These are phyloP conservation scores for Grapholita molesta DNA, from an alignment of 1,140 invertebrate genomes.

Conservation along the genomic window DNA sequence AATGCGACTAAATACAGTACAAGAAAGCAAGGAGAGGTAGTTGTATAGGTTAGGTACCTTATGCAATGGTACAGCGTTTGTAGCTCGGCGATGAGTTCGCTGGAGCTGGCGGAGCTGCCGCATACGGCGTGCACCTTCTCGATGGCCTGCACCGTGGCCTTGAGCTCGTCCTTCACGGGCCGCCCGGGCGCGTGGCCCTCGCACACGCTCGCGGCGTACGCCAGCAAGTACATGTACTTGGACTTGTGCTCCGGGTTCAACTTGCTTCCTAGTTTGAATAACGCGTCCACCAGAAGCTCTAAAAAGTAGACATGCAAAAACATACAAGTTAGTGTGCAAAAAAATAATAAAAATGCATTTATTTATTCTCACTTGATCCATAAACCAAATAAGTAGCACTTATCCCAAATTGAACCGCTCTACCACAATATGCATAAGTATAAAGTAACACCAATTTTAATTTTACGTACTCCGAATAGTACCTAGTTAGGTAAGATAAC, in stretches of 20 bases:
- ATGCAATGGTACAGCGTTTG: slow-evolving; percentile 94
- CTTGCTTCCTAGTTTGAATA: slow-evolving; percentile 96
- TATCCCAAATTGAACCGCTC: too few relatives aligned
- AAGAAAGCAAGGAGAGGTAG: too few relatives aligned
- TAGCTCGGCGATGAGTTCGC: slow-evolving; percentile 95
- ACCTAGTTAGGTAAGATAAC: too few relatives aligned
- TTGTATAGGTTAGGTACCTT: slow-evolving; percentile 73
- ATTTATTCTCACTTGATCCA: too few relatives aligned
- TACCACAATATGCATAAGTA: too few relatives aligned
- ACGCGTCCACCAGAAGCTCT: slow-evolving; percentile 95
- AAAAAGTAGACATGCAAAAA: slow-evolving; percentile 45
- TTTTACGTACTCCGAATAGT: too few relatives aligned
- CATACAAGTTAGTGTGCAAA: background rate
- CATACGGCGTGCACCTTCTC: slow-evolving; percentile 97
- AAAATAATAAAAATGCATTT: too few relatives aligned
- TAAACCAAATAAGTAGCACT: too few relatives aligned
- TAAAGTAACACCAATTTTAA: too few relatives aligned
- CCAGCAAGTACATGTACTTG: slow-evolving; percentile 97
- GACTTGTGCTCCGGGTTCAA: slow-evolving; percentile 98
- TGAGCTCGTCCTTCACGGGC: slow-evolving; percentile 94
- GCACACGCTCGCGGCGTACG: slow-evolving; percentile 96
- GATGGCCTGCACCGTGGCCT: slow-evolving; percentile 93
- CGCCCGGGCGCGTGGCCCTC: slow-evolving; percentile 84
- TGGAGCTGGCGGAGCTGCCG: slow-evolving; percentile 93
- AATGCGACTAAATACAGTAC: too few relatives aligned